Base-by-base conservation (phyloP, 2,888 invertebrate genomes). In the Norana najaformis region DNA sequence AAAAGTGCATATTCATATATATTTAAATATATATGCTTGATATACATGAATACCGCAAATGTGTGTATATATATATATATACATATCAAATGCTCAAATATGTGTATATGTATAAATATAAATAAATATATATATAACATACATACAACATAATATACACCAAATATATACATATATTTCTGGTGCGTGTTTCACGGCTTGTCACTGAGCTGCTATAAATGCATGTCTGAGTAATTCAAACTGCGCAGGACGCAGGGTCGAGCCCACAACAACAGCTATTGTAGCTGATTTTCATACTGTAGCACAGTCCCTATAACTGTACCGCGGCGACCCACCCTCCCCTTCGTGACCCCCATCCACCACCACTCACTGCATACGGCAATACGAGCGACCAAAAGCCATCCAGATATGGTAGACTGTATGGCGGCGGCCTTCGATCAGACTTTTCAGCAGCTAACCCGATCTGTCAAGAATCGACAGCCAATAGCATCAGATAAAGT, bases 181-280 rank as follows among this genome's bases (percentile, higher is more conserved):
- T 23, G 47, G 1, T 16, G 11, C 11, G n/a, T 30, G n/a, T 69
- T 69, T n/a, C 69, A n/a, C n/a, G 69, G 69, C 69, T n/a, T 69
- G 69, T 69, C n/a, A 8, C n/a, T n/a, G n/a, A 69, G 69, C n/a
- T n/a, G 30, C n/a, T 69, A 30, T 69, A 69, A 69, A 69, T 69
- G 69, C 69, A n/a, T 23, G n/a, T n/a, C n/a, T 69, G 69, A n/a
- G n/a, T 69, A 69, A 69, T n/a, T 69, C 8, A 69, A 69, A 69
- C 69, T 69, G 16, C 69, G 69, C n/a, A n/a, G 69, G 69, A 69
- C n/a, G 69, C 30, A 69, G n/a, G 30, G 53, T 53, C 11, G 53
- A 69, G 69, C 69, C n/a, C 69, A 69, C 69, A 69, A 69, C 69
- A 69, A 69, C 69, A 69, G 69, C 69, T n/a, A 69, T 69, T 69